Evolutionary conservation across 2,113 vertebrate species (phyloP), one percentile per base, ranked within the genome.

Genomic region (Tonatia bakeri): DNA sequence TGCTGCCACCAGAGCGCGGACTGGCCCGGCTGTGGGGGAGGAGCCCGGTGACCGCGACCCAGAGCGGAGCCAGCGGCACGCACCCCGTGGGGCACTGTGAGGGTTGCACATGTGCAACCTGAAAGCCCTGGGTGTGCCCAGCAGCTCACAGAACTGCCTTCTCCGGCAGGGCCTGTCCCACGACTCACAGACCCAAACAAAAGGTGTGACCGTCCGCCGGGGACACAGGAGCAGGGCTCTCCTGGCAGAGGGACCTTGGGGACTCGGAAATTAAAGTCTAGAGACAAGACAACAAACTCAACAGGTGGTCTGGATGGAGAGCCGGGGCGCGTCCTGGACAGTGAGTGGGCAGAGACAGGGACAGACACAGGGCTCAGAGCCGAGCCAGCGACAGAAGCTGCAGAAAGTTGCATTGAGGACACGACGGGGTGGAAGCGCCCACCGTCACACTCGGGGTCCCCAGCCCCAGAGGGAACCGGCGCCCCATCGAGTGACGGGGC

Each of bases 121-220:
- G 1, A 28, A 4, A 65, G 28, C 33, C 33, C 5, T 0, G 1
- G 1, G 17, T 5, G 75, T 5, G 17, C 31, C 13, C 0, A 0
- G 3, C 3, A 6, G 50, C 47, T 19, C 19, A 0, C 7, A 19
- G 5, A 1, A 3, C 6, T 10, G 31, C 40, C 7, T 5, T 7
- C 15, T 3, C 36, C 0, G 0, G 22, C 0, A 4, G 69, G 28
- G 19, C 52, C 31, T 28, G 59, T 40, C 0, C 70, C 2, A 0
- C 1, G 12, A 28, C 1, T 12, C 82, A 59, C 24, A 8, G 54
- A 36, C 59, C 11, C 43, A 24, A 13, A 26, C 45, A 4, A 65
- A 31, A 0, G 0, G 26, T 1, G 20, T 0, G 19, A 87, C 13
- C 1, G 0, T 26, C 26, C 5, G 14, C 26, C 33, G 75, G 4